phyloP scores from a whole-genome alignment of 2,888 invertebrate species.

The Imbricaverruca yamaguchii region DNA sequence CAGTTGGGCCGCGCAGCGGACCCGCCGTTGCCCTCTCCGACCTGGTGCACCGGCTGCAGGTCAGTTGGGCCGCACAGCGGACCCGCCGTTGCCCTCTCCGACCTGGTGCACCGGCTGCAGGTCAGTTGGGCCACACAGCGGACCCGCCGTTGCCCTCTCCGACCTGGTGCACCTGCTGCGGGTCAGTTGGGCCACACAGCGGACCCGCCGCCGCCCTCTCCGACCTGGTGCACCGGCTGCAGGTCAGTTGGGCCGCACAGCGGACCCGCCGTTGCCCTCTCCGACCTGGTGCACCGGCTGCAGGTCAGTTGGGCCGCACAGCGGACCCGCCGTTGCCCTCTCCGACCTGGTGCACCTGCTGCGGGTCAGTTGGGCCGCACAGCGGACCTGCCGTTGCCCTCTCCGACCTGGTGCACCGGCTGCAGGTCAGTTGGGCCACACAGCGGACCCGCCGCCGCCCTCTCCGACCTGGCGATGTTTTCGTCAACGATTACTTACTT shows the following conservation, averaged over 20 bases:
- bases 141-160: background rate
- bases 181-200: background rate
- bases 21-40: background rate
- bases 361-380: too few relatives aligned
- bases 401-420: background rate
- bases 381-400: too few relatives aligned
- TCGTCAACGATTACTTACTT: too few relatives aligned
- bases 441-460: too few relatives aligned
- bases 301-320: too few relatives aligned
- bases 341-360: background rate
- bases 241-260: too few relatives aligned
- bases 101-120: background rate
- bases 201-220: background rate
- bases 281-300: background rate
- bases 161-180: background rate
- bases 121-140: background rate
- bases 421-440: background rate
- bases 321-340: too few relatives aligned
- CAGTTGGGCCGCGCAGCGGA: background rate
- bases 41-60: background rate
- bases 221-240: background rate
- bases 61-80: background rate
- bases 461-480: too few relatives aligned
- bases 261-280: too few relatives aligned
- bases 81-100: background rate